A percentile compares a stretch with the other conserved stretches of the same genome.
phyloP scores from a whole-genome alignment of 1,140 invertebrate species.

The Teleopsis dalmanni region DNA sequence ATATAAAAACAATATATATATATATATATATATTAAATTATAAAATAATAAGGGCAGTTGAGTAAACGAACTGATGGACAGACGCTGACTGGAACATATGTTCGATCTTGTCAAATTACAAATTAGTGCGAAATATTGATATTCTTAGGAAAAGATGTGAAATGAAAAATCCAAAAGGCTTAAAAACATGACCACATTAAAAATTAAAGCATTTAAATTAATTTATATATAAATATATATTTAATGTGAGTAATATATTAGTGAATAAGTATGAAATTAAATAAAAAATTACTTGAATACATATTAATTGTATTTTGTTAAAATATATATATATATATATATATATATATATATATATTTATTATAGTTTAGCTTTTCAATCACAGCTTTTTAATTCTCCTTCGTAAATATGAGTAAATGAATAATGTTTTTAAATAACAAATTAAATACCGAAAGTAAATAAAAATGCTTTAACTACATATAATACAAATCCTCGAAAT shows the following conservation, averaged over 20 bases:
- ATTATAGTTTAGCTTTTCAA: not conserved
- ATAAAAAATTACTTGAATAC: not conserved
- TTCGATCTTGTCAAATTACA: conserved; percentile 7
- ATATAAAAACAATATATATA: not conserved
- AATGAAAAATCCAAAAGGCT: not conserved
- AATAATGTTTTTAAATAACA: conserved; percentile 1
- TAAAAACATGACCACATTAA: not conserved
- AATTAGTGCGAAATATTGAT: conserved; percentile 2
- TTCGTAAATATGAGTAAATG: not conserved
- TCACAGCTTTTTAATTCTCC: not conserved
- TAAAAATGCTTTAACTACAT: too few species aligned
- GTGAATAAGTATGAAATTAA: not conserved
- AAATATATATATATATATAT: not conserved
- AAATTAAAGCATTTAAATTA: not conserved
- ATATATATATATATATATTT: conserved; percentile 1
- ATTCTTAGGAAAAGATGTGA: not conserved
- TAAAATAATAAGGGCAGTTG: not conserved
- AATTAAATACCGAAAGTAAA: too few species aligned
- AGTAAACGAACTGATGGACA: not conserved
- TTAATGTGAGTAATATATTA: not conserved
- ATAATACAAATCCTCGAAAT: too few species aligned
- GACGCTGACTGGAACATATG: not conserved
- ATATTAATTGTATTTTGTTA: not conserved
- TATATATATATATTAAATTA: not conserved
- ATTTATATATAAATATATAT: conserved; percentile 4